phyloP scores from a whole-genome alignment of 1,140 invertebrate species.

The Aphis gossypii region DNA sequence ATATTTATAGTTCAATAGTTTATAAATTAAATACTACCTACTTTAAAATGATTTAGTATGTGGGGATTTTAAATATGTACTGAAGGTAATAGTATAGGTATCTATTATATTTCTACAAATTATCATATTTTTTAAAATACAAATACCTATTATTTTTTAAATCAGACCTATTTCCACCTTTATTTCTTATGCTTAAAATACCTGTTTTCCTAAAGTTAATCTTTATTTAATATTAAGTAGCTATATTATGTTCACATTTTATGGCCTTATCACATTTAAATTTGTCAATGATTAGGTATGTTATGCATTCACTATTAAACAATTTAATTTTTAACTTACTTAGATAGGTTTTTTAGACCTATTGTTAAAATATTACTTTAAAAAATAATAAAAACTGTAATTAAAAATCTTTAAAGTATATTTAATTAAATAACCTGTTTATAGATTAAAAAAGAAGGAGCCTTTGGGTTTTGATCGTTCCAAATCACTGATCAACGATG shows the following conservation, averaged over 20 bases:
- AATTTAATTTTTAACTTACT: background rate
- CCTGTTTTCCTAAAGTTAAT: background rate
- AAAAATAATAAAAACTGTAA: background rate
- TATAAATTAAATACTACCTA: too few species aligned
- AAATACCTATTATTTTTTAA: too few species aligned
- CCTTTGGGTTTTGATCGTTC: slow-evolving; percentile 45
- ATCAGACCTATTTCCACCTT: too few species aligned
- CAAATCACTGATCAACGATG: slow-evolving; percentile 49
- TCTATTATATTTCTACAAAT: background rate
- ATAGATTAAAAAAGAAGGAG: slow-evolving; percentile 53
- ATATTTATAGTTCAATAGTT: background rate
- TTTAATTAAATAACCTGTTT: slow-evolving; percentile 6
- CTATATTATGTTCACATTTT: background rate
- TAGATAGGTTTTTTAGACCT: background rate
- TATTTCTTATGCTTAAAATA: too few species aligned
- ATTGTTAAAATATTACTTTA: background rate
- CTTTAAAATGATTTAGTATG: background rate
- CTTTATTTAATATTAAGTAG: background rate
- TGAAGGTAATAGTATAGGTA: background rate
- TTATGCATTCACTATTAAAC: background rate
- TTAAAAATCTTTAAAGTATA: background rate
- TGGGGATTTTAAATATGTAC: background rate
- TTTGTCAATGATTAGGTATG: background rate
- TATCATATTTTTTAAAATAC: too few species aligned
- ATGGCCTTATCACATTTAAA: background rate